A percentile compares a stretch with the other conserved stretches of the same genome.
phyloP scores from a whole-genome alignment of 1,140 invertebrate species.

The Ptiloglossa arizonensis region DNA sequence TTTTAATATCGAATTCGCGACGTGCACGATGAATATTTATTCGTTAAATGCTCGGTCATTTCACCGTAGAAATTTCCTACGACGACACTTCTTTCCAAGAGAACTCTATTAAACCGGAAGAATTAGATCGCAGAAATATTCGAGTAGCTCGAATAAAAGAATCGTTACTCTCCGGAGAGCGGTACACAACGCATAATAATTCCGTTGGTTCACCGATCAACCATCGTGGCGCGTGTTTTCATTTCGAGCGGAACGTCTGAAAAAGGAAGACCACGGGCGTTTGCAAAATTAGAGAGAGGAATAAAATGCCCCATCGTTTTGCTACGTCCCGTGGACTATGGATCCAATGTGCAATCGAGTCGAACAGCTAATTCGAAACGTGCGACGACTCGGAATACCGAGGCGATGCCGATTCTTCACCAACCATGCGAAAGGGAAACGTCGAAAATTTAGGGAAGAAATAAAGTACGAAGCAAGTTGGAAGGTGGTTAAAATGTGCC shows the following conservation, averaged over 20 bases:
- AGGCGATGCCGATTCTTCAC: slow-evolving; percentile 63
- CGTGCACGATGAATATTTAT: too few species aligned
- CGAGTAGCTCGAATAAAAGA: too few species aligned
- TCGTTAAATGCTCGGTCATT: too few species aligned
- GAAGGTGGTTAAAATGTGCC: slow-evolving; percentile 7
- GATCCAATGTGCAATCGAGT: slow-evolving; percentile 76
- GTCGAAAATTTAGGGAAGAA: slow-evolving; percentile 26
- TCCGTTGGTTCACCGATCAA: not conserved
- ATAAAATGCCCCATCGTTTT: slow-evolving; percentile 66
- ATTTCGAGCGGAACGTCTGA: not conserved
- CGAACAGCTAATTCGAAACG: slow-evolving; percentile 80
- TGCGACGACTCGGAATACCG: slow-evolving; percentile 77
- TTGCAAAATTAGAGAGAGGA: slow-evolving; percentile 13
- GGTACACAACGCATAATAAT: not conserved
- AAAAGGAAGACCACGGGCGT: not conserved
- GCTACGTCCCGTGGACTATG: slow-evolving; percentile 69
- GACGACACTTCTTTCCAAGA: too few species aligned
- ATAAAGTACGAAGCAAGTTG: slow-evolving; percentile 36
- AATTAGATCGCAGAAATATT: too few species aligned
- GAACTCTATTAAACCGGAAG: too few species aligned
- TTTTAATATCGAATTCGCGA: too few species aligned
- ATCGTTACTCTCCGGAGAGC: too few species aligned
- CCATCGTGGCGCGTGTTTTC: not conserved
- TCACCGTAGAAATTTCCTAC: too few species aligned
- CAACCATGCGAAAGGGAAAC: slow-evolving; percentile 27